Conservation (phyloP, 2,797 vertebrate species). For the Zenarchopterus dispar region DNA sequence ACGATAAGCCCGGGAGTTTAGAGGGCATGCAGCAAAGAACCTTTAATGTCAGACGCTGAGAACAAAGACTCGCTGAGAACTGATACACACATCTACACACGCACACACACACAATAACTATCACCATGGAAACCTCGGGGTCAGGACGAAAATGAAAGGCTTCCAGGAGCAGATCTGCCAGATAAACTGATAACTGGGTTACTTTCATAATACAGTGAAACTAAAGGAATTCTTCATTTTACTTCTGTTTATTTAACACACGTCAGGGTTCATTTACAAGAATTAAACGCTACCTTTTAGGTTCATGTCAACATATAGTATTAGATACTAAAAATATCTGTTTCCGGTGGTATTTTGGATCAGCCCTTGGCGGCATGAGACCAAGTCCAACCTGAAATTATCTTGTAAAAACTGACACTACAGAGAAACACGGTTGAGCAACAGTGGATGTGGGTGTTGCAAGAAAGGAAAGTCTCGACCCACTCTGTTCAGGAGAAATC, state of each 20-base stretch:
- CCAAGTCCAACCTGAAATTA: conserved; percentile 31
- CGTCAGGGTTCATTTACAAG: conserved; percentile 5
- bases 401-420: conserved; percentile 19
- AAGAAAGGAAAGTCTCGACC: conserved; percentile 59
- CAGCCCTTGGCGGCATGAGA: neutral
- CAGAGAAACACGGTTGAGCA: conserved; percentile 59
- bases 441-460: conserved; percentile 57
- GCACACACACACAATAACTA: conserved; percentile 1
- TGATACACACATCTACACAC: conserved; percentile 21
- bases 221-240: conserved; percentile 8
- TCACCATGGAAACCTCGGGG: conserved; percentile 61
- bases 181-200: conserved; percentile 39
- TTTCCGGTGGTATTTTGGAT: too few relatives aligned
- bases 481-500: conserved; percentile 58
- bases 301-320: conserved; percentile 3
- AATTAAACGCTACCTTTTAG: conserved; percentile 39
- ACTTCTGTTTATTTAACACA: neutral
- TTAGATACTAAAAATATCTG: too few relatives aligned
- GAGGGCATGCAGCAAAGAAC: conserved; percentile 43
- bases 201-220: neutral
- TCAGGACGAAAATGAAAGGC: conserved; percentile 51
- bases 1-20: conserved; percentile 50
- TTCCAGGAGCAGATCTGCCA: conserved; percentile 20
- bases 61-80: conserved; percentile 45
- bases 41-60: conserved; percentile 55